phyloP scores from a whole-genome alignment of 2,888 invertebrate genomes.

The Diadromus collaris region DNA sequence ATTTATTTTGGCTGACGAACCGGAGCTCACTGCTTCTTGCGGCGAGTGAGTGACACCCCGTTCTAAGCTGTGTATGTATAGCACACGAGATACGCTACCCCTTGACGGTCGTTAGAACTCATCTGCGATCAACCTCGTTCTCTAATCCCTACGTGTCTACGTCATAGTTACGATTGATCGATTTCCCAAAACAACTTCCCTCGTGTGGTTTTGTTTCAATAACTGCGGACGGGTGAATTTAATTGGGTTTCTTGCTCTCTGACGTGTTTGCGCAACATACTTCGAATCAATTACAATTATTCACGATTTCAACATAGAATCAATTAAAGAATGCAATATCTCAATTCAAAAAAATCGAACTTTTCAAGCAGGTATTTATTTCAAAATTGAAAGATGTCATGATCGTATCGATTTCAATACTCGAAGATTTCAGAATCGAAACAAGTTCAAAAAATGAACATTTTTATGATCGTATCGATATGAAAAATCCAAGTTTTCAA shows the following conservation, averaged over 20 bases:
- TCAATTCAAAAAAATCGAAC: too few species aligned
- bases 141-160: background rate
- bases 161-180: background rate
- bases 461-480: too few species aligned
- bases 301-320: too few species aligned
- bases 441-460: too few species aligned
- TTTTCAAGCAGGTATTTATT: too few species aligned
- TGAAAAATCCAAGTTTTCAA: too few species aligned
- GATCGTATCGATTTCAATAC: too few species aligned
- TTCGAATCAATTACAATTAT: background rate
- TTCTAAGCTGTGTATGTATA: conserved; percentile 16
- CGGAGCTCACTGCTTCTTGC: conserved; percentile 63
- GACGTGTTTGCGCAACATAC: background rate
- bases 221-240: background rate
- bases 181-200: background rate
- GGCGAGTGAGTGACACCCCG: conserved; percentile 67
- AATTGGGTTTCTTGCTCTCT: background rate
- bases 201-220: background rate
- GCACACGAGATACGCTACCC: conserved; percentile 5
- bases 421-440: too few species aligned
- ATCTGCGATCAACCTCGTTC: background rate
- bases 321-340: too few species aligned
- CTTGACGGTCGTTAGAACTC: conserved; percentile 8
- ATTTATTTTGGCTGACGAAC: conserved; percentile 77
- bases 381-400: too few species aligned